A percentile compares a stretch with the other conserved stretches of the same genome.
Conservation (phyloP, 2,113 vertebrate genomes). For the Trachemys scripta region DNA sequence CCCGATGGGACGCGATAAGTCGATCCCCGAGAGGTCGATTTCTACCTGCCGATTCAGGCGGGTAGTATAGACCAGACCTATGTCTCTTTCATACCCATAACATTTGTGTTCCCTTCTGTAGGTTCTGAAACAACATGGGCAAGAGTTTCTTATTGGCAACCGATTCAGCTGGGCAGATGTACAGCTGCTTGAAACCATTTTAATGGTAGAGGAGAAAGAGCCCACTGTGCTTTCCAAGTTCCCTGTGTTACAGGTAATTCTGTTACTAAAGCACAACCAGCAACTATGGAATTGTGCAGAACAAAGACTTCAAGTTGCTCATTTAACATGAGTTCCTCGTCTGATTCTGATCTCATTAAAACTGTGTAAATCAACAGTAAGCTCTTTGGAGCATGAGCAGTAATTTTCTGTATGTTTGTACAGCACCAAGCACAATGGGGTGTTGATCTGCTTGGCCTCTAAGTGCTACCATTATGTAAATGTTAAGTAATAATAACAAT, state of each 20-base stretch:
- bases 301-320: not conserved
- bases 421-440: not conserved
- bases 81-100: not conserved
- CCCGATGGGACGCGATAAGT: too few species aligned
- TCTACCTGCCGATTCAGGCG: too few species aligned
- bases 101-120: constrained; percentile 30
- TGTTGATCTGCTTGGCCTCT: not conserved
- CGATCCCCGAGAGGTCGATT: too few species aligned
- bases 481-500: not conserved
- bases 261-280: not conserved
- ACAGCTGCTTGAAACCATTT: constrained; percentile 84
- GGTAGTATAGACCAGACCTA: too few species aligned
- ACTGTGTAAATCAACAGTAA: not conserved
- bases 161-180: constrained; percentile 86
- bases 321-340: not conserved
- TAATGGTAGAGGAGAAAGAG: constrained; percentile 88
- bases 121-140: constrained; percentile 76
- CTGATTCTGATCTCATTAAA: not conserved
- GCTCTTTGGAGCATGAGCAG: not conserved
- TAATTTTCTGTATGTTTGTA: not conserved
- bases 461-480: not conserved
- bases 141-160: constrained; percentile 85
- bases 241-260: constrained; percentile 84
- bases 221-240: constrained; percentile 79
- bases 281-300: not conserved